Conservation (phyloP, 2,888 invertebrate species). For the Diadegma fenestrale region DNA sequence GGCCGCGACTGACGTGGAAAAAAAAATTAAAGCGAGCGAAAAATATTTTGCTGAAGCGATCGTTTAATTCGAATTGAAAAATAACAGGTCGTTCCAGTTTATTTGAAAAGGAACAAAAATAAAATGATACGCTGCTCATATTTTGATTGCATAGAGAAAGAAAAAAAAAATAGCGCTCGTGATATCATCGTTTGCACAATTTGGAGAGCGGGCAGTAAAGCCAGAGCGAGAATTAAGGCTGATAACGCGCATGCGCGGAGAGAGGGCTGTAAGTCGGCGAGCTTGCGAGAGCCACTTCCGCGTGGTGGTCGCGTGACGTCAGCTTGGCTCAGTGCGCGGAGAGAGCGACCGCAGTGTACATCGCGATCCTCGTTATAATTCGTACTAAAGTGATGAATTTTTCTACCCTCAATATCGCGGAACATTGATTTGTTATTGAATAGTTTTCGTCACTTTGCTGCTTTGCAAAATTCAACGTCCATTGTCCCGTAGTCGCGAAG, state of each 20-base stretch:
- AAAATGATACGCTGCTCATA: constrained; percentile 2
- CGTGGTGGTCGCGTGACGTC: constrained; percentile 84
- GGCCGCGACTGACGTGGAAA: neutral
- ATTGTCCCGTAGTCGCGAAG: neutral
- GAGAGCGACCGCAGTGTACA: constrained; percentile 84
- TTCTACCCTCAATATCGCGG: constrained; percentile 37
- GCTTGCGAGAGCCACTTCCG: constrained; percentile 82
- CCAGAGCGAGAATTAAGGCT: constrained; percentile 43
- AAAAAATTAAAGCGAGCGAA: neutral
- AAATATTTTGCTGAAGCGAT: neutral
- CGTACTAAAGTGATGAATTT: constrained; percentile 44
- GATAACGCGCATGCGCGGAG: constrained; percentile 79
- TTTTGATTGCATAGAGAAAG: constrained; percentile 2
- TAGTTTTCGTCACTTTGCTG: neutral
- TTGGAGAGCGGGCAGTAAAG: constrained; percentile 35
- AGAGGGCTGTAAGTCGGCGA: constrained; percentile 71
- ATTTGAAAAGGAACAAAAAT: neutral
- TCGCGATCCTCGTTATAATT: constrained; percentile 79
- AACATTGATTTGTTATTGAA: constrained; percentile 29
- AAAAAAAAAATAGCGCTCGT: constrained; percentile 8
- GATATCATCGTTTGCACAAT: constrained; percentile 15
- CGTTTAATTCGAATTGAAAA: neutral
- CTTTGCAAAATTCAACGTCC: neutral
- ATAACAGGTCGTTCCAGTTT: neutral
- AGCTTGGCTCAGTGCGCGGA: constrained; percentile 83